Evolutionary conservation across 2,113 vertebrate species (phyloP), one percentile per base, ranked within the genome.

Genomic region (Delphinus delphis): DNA sequence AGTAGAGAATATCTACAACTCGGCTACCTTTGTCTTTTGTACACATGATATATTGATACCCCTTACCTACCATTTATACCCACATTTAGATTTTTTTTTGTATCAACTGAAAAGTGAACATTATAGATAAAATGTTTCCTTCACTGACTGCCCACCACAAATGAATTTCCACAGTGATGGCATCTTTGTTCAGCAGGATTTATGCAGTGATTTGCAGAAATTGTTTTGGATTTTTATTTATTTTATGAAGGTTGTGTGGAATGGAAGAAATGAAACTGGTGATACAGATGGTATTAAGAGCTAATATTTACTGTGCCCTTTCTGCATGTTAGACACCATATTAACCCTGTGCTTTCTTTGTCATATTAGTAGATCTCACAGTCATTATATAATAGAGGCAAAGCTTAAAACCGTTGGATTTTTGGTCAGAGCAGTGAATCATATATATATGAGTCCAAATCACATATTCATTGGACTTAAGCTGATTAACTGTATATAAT

Each of bases 101-200:
- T 58, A 80, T 58, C 88, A 94, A 20, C 38, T 83, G 76, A 55
- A 70, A 93, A 95, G 81, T 74, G 67, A 86, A 91, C 21, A 31
- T 88, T 94, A 28, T 47, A 44, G 38, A 11, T 73, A 55, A 31
- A 55, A 31, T 71, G 14, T 88, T 95, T 92, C 18, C 5, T 90
- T 62, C 63, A 26, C 14, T 71, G 33, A 60, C 38, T 67, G 21
- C 88, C 38, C 15, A 4, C 47, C 44, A 71, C 5, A 55, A 86
- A 36, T 58, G 84, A 90, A 25, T 87, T 88, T 87, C 88, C n/a
- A 73, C 33, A 65, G 6, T 73, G 20, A 67, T 85, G 33, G 86
- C 25, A 23, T 92, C 44, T 76, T 96, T 86, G 68, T 84, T 84
- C 55, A 55, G 25, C 38, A 81, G 67, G 20, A 71, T 36, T 84